Evolutionary conservation across 2,113 vertebrate genomes (phyloP).

Genomic region (Lepidiolamprologus cunningtoni): DNA sequence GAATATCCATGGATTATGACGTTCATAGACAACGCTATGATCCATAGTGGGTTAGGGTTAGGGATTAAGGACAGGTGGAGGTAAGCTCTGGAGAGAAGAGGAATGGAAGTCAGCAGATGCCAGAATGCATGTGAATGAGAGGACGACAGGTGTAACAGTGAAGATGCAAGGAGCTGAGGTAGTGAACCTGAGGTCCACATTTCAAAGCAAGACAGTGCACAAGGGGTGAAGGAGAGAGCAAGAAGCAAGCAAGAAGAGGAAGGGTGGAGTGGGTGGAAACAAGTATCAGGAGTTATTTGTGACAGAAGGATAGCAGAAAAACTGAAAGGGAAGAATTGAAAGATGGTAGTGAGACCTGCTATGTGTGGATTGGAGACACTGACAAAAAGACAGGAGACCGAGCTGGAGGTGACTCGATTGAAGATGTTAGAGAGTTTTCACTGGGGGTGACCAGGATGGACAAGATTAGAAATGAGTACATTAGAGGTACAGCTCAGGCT

Average conservation of each 20-base stretch:
- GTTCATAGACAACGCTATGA: not conserved
- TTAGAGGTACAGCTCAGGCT: not conserved
- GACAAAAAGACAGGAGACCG: not conserved
- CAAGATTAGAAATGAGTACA: not conserved
- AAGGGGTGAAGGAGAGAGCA: not conserved
- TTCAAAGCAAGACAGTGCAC: not conserved
- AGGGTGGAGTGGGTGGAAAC: not conserved
- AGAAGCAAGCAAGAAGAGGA: not conserved
- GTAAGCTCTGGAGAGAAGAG: not conserved
- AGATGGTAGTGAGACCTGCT: not conserved
- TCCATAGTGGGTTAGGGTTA: not conserved
- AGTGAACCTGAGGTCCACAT: not conserved
- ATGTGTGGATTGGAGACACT: not conserved
- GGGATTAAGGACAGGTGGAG: not conserved
- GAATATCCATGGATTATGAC: not conserved
- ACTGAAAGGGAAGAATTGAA: not conserved
- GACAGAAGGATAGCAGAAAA: not conserved
- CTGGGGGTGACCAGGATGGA: not conserved
- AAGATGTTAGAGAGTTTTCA: not conserved
- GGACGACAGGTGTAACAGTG: not conserved
- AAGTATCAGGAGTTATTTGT: not conserved
- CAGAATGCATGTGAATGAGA: not conserved
- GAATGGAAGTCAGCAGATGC: not conserved
- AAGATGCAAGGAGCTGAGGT: not conserved
- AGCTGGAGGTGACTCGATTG: not conserved